Base-by-base conservation (phyloP, 2,888 invertebrate species). In the Seladonia tumulorum region DNA sequence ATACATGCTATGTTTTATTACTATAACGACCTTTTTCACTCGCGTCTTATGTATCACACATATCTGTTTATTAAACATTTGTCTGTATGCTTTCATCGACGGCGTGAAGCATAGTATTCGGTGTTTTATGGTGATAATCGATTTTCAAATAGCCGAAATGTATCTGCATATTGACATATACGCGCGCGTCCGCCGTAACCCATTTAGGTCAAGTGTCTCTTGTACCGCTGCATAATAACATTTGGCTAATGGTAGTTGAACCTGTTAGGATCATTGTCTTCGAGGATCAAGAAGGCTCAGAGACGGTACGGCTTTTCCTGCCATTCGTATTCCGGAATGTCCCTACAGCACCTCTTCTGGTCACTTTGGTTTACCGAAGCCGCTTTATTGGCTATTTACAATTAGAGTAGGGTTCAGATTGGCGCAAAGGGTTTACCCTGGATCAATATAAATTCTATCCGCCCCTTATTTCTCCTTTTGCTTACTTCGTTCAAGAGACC, bases 161-260 rank as follows among this genome's bases (percentile, higher is more conserved):
- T 76, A 72, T 22, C 35, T 57, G 39, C 29, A 7, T 60, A 73
- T 68, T 45, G 81, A 79, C 79, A 82, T 53, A 57, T 29, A 66
- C 35, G 29, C 49, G 16, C 78, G 29, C 57, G 25, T 29, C 60
- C 57, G 66, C 72, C 76, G 81, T 49, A 70, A 60, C 4, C 77
- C 73, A 85, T 85, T 79, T 85, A 71, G 74, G 84, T 85, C 82
- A 79, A 82, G 71, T 72, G 73, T 45, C 75, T 70, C 57, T 80
- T 81, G 77, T 71, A 81, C 63, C 35, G n/a, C 47, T 83, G 53
- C 70, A 83, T 77, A 83, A 86, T 77, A 83, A 86, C 83, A 81
- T 83, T 78, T 45, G 49, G 39, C 68, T 77, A 29, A 78, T 83
- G n/a, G 60, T 35, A 70, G 63, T 83, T 66, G 49, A 83, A 68